Evolutionary conservation across 2,113 vertebrate species (phyloP).

Genomic region (Crotalus tigris): DNA sequence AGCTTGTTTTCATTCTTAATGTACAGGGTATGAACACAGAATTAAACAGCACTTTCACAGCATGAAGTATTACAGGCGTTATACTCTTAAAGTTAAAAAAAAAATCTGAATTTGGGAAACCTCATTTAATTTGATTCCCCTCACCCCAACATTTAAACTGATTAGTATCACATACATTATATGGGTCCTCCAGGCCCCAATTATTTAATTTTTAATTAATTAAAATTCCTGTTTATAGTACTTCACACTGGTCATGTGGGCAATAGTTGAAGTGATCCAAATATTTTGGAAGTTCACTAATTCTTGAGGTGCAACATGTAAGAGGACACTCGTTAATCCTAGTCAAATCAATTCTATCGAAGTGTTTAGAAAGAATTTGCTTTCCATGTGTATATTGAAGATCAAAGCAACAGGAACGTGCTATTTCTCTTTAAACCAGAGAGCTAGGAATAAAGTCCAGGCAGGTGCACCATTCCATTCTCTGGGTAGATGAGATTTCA

Average conservation of each 20-base stretch:
- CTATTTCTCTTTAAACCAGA: not conserved
- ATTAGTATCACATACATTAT: not conserved
- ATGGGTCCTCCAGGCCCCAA: not conserved
- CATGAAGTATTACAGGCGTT: not conserved
- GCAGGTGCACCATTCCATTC: conserved; percentile 55
- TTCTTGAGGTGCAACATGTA: not conserved
- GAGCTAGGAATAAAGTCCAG: not conserved
- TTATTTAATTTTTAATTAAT: not conserved
- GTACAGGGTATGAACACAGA: not conserved
- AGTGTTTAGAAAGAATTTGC: not conserved
- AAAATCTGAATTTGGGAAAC: not conserved
- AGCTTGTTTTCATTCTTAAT: not conserved
- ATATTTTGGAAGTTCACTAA: not conserved
- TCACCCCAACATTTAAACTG: not conserved
- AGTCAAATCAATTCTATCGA: not conserved
- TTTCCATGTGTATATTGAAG: conserved; percentile 4
- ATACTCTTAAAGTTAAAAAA: not conserved
- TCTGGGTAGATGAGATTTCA: conserved; percentile 46
- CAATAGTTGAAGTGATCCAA: not conserved
- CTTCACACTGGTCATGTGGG: not conserved
- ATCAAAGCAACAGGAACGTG: not conserved
- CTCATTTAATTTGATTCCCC: not conserved
- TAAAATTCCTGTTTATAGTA: not conserved
- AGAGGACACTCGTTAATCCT: not conserved
- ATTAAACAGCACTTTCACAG: not conserved